A percentile compares a stretch with the other conserved stretches of the same genome.
Conservation (phyloP, 1,140 invertebrate species). For the Neotoxoptera formosana region DNA sequence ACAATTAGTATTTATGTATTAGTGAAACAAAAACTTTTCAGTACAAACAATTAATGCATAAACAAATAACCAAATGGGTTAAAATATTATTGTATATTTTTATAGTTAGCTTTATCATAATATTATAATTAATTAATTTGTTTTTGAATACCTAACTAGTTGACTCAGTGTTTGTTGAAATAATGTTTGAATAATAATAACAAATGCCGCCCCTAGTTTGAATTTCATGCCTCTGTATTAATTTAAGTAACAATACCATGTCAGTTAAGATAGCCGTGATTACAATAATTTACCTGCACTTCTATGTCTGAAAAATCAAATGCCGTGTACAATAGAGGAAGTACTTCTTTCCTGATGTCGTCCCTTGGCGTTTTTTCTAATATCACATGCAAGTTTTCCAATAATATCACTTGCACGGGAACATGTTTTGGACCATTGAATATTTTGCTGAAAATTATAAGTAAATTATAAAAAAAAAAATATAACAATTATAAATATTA, state of each 20-base stretch:
- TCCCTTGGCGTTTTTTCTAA: slow-evolving; percentile 85
- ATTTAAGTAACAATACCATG: too few species aligned
- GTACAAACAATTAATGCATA: not conserved
- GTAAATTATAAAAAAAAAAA: not conserved
- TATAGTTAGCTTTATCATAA: not conserved
- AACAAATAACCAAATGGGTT: not conserved
- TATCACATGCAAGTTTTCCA: slow-evolving; percentile 92
- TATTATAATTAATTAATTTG: not conserved
- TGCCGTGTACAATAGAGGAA: slow-evolving; percentile 87
- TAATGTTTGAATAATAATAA: not conserved
- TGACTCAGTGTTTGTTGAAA: not conserved
- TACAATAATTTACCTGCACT: slow-evolving; percentile 77
- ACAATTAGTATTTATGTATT: too few species aligned
- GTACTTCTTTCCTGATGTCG: slow-evolving; percentile 80
- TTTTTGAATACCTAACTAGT: not conserved
- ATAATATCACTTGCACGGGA: slow-evolving; percentile 86
- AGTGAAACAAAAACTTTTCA: not conserved
- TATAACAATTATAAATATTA: not conserved
- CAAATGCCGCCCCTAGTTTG: too few species aligned
- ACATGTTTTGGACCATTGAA: slow-evolving; percentile 86
- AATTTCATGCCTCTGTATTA: not conserved
- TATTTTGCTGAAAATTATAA: slow-evolving; percentile 67
- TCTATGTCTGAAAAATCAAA: slow-evolving; percentile 92
- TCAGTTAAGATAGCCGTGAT: not conserved
- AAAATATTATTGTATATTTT: not conserved